phyloP scores from a whole-genome alignment of 2,888 invertebrate genomes.

The Nephrotoma flavescens region DNA sequence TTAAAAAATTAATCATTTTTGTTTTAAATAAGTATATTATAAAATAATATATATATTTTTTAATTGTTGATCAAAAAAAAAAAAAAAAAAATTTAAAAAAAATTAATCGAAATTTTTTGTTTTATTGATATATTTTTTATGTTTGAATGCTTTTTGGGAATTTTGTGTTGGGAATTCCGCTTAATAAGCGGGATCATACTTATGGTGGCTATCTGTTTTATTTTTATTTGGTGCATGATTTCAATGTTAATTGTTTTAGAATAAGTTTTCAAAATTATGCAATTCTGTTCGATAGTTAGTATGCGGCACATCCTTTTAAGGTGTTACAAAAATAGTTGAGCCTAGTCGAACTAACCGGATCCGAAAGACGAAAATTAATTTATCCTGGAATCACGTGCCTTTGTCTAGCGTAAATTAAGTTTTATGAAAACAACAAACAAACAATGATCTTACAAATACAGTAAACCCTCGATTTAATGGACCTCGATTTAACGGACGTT shows the following conservation, averaged over 20 bases:
- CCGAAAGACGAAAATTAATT: too few species aligned
- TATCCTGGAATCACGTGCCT: too few species aligned
- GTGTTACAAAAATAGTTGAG: too few species aligned
- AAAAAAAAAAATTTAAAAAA: not conserved
- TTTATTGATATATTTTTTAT: not conserved
- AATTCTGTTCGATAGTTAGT: not conserved
- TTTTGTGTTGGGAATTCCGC: not conserved
- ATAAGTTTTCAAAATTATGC: not conserved
- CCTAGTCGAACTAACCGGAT: too few species aligned
- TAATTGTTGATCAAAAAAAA: not conserved
- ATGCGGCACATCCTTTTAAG: too few species aligned
- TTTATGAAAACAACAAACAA: too few species aligned
- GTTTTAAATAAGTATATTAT: not conserved
- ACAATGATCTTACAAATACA: too few species aligned
- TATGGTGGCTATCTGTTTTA: not conserved
- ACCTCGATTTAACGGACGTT: too few species aligned
- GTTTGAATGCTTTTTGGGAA: not conserved
- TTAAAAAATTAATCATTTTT: not conserved
- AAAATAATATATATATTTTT: not conserved
- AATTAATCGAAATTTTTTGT: not conserved
- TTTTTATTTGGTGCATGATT: not conserved
- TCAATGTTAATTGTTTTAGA: not conserved
- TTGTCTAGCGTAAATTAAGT: too few species aligned
- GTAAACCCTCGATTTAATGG: too few species aligned
- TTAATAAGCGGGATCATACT: not conserved